Evolutionary conservation across 2,888 invertebrate species (phyloP).

Genomic region (Lasioglossum pauxillum): DNA sequence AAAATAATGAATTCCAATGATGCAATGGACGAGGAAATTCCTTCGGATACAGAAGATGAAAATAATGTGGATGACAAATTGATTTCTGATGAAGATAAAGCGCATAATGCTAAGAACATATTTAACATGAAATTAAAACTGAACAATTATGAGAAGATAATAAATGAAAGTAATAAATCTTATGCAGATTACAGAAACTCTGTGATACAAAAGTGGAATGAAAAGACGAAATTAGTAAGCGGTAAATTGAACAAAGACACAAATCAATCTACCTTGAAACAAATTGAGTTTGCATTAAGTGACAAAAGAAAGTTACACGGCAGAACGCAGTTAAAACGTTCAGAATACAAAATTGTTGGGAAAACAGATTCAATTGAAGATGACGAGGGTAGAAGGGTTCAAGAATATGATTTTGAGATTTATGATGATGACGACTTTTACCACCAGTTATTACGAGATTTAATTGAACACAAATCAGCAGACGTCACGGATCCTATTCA

Average conservation of each 20-base stretch:
- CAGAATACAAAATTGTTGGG: conserved; percentile 90
- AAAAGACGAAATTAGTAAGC: conserved; percentile 92
- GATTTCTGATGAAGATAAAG: conserved; percentile 84
- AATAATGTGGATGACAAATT: conserved; percentile 85
- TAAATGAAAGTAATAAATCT: conserved; percentile 86
- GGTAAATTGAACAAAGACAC: conserved; percentile 88
- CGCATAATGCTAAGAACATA: conserved; percentile 55
- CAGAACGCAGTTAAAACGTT: conserved; percentile 92
- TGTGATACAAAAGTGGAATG: conserved; percentile 97
- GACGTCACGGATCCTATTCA: conserved; percentile 93
- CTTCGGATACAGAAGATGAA: conserved; percentile 87
- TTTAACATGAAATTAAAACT: conserved; percentile 86
- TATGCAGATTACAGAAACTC: conserved; percentile 90
- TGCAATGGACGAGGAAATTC: conserved; percentile 86
- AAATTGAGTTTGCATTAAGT: conserved; percentile 93
- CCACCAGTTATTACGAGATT: conserved; percentile 95
- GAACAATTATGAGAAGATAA: conserved; percentile 86
- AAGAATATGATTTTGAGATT: conserved; percentile 91
- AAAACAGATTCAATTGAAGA: conserved; percentile 81
- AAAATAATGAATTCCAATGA: conserved; percentile 84
- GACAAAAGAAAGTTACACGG: conserved; percentile 91
- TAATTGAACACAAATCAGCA: conserved; percentile 96
- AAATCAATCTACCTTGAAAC: conserved; percentile 89
- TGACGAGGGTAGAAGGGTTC: conserved; percentile 82
- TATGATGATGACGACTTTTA: conserved; percentile 99